phyloP scores from a whole-genome alignment of 2,797 vertebrate genomes.

The Falco concolor region DNA sequence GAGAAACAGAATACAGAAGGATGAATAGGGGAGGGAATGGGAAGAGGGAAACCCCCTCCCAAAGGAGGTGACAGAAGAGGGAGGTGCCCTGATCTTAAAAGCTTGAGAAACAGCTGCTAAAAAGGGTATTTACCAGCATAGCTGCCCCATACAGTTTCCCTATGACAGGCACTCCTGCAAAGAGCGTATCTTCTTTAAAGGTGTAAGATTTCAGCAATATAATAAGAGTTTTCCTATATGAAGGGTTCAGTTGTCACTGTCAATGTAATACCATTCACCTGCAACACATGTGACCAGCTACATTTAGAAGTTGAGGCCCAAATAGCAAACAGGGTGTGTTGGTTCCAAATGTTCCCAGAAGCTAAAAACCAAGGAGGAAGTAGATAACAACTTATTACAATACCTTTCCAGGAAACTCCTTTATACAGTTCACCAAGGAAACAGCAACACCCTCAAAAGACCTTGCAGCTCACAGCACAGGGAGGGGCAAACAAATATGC shows the following conservation, averaged over 20 bases:
- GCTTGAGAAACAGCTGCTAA: background rate
- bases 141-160: background rate
- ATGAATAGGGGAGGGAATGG: background rate
- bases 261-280: background rate
- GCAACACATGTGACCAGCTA: background rate
- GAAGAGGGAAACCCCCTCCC: background rate
- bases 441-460: background rate
- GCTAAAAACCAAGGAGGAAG: background rate
- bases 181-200: background rate
- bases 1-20: background rate
- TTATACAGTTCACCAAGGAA: background rate
- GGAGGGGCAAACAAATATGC: fast-evolving
- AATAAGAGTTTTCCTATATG: background rate
- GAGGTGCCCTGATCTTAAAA: background rate
- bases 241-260: background rate
- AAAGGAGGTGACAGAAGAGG: background rate
- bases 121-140: background rate
- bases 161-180: background rate
- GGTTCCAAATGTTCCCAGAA: background rate
- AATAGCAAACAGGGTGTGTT: background rate
- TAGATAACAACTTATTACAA: background rate
- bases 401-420: background rate
- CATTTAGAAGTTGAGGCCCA: background rate
- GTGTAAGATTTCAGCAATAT: background rate
- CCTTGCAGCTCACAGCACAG: background rate